phyloP scores from a whole-genome alignment of 2,888 invertebrate genomes.

The Metacarcinus magister region DNA sequence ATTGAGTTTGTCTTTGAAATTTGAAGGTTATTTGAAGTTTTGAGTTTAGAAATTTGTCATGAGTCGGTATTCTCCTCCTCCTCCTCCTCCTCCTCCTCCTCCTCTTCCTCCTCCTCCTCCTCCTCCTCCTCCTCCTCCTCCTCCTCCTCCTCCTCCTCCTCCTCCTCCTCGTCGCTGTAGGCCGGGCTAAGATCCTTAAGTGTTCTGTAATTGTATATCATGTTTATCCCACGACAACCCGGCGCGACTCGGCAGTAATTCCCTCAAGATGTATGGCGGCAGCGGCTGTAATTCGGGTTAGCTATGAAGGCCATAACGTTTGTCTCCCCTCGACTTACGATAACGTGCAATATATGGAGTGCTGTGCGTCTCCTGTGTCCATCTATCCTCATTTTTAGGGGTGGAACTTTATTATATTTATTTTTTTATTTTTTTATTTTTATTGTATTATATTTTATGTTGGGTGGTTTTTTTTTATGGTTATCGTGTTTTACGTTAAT shows the following conservation, averaged over 20 bases:
- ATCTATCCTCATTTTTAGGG: not conserved
- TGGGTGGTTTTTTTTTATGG: not conserved
- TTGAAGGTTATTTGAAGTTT: not conserved
- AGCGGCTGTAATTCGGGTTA: conserved; percentile 26
- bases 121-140: not conserved
- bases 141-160: not conserved
- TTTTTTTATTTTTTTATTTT: too few relatives aligned
- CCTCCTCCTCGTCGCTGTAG: not conserved
- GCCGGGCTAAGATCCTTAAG: conserved; percentile 13
- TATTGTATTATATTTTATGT: not conserved
- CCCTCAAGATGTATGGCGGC: not conserved
- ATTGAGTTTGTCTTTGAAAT: not conserved
- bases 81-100: not conserved
- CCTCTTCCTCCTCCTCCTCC: conserved; percentile 17
- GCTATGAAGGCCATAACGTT: conserved; percentile 16
- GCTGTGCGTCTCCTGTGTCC: not conserved
- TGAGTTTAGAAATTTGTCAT: not conserved
- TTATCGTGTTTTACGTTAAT: too few relatives aligned
- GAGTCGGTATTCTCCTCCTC: too few relatives aligned
- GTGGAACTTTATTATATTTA: not conserved
- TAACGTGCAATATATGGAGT: not conserved
- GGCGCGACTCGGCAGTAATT: conserved; percentile 26
- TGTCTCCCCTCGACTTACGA: conserved; percentile 19
- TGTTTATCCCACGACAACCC: conserved; percentile 26
- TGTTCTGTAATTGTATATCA: conserved; percentile 26